These are phyloP conservation scores for Calosoma granatense DNA, from an alignment of 1,140 invertebrate genomes.

Conservation along the genomic window DNA sequence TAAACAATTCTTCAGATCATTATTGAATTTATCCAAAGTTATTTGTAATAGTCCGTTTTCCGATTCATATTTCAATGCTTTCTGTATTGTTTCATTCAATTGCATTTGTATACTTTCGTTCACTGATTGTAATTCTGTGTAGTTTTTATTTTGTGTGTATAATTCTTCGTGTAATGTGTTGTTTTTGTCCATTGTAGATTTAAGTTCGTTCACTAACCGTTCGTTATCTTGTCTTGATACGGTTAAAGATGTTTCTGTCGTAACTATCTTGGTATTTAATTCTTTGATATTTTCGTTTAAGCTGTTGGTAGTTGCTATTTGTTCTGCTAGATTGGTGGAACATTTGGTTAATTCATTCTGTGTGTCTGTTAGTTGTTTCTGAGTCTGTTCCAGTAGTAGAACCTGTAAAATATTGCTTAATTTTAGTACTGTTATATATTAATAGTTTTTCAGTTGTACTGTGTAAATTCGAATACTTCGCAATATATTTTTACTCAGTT, in stretches of 20 bases:
- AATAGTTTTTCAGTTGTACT: too few relatives aligned
- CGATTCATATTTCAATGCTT: neutral
- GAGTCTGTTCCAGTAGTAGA: neutral
- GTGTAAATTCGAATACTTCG: too few relatives aligned
- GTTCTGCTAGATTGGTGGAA: neutral
- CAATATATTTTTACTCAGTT: too few relatives aligned
- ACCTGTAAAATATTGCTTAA: too few relatives aligned
- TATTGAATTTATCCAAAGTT: neutral
- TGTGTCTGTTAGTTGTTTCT: neutral
- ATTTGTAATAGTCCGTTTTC: neutral
- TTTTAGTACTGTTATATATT: too few relatives aligned
- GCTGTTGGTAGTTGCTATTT: neutral
- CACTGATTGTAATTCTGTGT: neutral
- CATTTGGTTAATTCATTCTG: neutral
- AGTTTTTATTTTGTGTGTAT: neutral
- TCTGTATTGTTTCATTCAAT: neutral
- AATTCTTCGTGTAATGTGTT: neutral
- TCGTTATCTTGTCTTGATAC: neutral
- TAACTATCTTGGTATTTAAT: neutral
- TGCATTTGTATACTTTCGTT: neutral
- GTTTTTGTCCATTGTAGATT: neutral
- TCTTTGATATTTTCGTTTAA: neutral
- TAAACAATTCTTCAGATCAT: neutral
- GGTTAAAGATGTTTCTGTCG: neutral
- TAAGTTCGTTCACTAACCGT: neutral